Percentiles rank a stretch among this genome's conserved stretches.
Conservation (phyloP, 2,113 vertebrate species). For the Cricetomys ansorgei region DNA sequence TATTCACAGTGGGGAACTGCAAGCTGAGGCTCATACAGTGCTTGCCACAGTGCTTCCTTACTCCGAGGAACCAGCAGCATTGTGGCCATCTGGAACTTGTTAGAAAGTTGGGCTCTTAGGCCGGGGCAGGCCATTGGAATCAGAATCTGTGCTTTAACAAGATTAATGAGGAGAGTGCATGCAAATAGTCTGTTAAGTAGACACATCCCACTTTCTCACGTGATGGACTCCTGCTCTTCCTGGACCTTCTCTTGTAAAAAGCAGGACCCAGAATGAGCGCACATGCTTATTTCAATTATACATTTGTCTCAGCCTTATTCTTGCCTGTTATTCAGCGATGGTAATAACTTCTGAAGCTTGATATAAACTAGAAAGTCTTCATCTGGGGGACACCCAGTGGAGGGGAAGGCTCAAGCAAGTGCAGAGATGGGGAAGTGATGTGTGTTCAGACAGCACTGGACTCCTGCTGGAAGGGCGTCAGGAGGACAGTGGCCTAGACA, state of each 20-base stretch:
- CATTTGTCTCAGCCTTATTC: neutral
- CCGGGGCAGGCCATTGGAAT: neutral
- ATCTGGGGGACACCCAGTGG: neutral
- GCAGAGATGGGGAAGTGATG: neutral
- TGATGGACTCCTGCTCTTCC: neutral
- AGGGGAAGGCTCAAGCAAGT: neutral
- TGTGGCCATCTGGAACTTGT: neutral
- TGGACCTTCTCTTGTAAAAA: neutral
- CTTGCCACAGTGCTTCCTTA: neutral
- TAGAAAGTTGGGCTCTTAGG: neutral
- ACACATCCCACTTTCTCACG: neutral
- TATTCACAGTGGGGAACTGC: neutral
- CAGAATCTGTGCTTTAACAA: neutral
- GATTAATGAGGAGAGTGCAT: neutral
- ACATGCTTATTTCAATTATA: neutral
- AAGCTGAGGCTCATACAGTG: neutral
- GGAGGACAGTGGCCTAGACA: neutral
- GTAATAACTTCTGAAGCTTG: neutral
- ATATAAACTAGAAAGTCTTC: neutral
- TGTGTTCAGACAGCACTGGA: neutral
- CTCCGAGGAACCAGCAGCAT: neutral
- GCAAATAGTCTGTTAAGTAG: neutral
- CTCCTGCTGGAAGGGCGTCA: neutral
- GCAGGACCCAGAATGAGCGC: neutral
- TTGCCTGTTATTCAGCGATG: neutral